These are phyloP conservation scores for Chrysotoxum bicinctum DNA, from an alignment of 2,888 invertebrate species.

Conservation along the genomic window DNA sequence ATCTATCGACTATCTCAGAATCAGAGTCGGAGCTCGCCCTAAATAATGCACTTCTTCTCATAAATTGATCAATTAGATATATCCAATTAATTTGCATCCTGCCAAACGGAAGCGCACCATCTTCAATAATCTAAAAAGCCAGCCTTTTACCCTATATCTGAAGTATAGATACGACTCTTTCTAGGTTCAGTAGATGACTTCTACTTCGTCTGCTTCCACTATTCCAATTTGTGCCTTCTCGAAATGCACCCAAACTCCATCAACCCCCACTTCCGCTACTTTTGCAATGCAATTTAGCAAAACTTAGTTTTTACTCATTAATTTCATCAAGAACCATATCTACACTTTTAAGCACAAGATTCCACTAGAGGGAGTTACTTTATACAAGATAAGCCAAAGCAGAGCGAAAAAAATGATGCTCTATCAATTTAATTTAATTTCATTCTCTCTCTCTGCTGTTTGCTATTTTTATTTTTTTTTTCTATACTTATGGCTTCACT, in stretches of 20 bases:
- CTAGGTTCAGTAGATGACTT: conserved; percentile 34
- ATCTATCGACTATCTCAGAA: background rate
- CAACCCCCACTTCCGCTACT: background rate
- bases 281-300: conserved; percentile 53
- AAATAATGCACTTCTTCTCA: conserved; percentile 27
- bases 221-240: background rate
- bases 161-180: background rate
- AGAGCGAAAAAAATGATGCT: conserved; percentile 1
- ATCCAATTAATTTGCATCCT: conserved; percentile 67
- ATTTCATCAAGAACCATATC: conserved; percentile 44
- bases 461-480: background rate
- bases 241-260: background rate
- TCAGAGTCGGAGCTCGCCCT: background rate
- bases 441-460: background rate
- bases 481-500: background rate
- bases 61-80: conserved; percentile 63
- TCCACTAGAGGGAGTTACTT: background rate
- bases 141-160: background rate
- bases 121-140: conserved; percentile 50
- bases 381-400: background rate
- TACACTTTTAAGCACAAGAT: conserved; percentile 14
- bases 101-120: conserved; percentile 47
- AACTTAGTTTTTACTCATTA: conserved; percentile 63
- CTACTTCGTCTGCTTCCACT: background rate
- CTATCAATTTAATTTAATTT: conserved; percentile 59